Base-by-base conservation (phyloP, 2,888 invertebrate species). In the Pristionchus exspectatus region DNA sequence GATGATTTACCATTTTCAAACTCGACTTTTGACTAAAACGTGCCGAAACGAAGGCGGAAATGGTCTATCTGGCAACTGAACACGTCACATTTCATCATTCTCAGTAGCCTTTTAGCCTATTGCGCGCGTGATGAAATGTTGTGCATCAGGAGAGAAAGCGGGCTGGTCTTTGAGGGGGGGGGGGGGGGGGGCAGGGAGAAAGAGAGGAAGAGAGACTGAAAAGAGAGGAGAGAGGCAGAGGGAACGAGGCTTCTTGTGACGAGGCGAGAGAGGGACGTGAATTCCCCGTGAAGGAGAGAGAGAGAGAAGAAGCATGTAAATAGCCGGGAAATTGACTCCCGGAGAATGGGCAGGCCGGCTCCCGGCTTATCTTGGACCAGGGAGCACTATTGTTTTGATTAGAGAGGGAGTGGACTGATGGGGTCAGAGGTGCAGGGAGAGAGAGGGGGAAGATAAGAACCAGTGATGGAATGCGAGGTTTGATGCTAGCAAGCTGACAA, bases 121-220 rank as follows among this genome's bases (percentile, higher is more conserved):
- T 77, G 21, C 14, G 83, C 27, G 27, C 38, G 18, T 85, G 84
- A 85, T 63, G 84, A 85, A 85, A 85, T 85, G 59, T 16, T 24
- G 30, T 83, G 83, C 50, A 83, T 50, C 83, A 83, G 56, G 21
- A 56, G 59, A 59, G 72, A 33, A 21, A 38, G 63, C 30, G n/a
- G 12, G 12, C 12, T 30, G 59, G 54, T 54, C 59, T 59, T 59
- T 33, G 63, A 50, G 63, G 38, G 30, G 27, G 81, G n/a, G 44
- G 4, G 9, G 83, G n/a, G n/a, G n/a, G n/a, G n/a, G n/a, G n/a
- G n/a, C n/a, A n/a, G n/a, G n/a, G 33, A 69, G 66, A 56, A 5
- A n/a, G n/a, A 33, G 14, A 69, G 87, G 30, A 38, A 38, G 69
- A 27, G 69, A 85, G 87, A 44, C 38, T 21, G 54, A 69, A 38